Percentiles rank a stretch among this genome's conserved stretches.
phyloP scores from a whole-genome alignment of 2,888 invertebrate genomes.

The Pollenia angustigena region DNA sequence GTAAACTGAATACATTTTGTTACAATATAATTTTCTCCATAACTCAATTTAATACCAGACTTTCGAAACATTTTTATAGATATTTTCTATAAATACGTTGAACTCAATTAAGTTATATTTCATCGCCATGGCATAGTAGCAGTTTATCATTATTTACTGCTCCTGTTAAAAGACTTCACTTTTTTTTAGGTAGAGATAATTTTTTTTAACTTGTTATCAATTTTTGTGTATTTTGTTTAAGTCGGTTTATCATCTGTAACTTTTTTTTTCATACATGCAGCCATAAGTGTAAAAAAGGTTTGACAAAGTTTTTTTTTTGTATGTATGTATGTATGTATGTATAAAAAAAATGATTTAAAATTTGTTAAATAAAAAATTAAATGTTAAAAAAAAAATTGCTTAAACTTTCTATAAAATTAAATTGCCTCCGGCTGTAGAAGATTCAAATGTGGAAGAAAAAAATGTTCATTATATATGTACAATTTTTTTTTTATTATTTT shows the following conservation, averaged over 20 bases:
- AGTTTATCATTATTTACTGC: conserved; percentile 32
- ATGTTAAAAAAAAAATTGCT: not conserved
- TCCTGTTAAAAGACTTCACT: conserved; percentile 31
- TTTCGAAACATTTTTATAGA: not conserved
- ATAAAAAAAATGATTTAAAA: not conserved
- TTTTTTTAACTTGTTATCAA: not conserved
- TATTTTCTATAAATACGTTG: not conserved
- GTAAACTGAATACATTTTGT: not conserved
- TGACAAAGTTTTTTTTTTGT: not conserved
- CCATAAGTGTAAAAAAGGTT: not conserved
- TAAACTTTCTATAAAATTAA: not conserved
- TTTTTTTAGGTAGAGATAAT: not conserved
- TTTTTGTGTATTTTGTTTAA: not conserved
- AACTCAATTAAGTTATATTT: conserved; percentile 21
- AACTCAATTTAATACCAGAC: not conserved
- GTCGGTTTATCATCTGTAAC: conserved; percentile 8
- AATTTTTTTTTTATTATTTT: no score
- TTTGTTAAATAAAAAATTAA: not conserved
- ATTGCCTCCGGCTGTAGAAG: conserved; percentile 7
- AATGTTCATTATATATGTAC: not conserved
- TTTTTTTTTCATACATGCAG: not conserved
- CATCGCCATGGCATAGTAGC: not conserved
- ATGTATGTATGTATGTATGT: no score
- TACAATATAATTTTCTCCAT: not conserved
- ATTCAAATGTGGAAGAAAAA: not conserved